Conservation (phyloP, 2,888 invertebrate species). For the Macaria liturata region DNA sequence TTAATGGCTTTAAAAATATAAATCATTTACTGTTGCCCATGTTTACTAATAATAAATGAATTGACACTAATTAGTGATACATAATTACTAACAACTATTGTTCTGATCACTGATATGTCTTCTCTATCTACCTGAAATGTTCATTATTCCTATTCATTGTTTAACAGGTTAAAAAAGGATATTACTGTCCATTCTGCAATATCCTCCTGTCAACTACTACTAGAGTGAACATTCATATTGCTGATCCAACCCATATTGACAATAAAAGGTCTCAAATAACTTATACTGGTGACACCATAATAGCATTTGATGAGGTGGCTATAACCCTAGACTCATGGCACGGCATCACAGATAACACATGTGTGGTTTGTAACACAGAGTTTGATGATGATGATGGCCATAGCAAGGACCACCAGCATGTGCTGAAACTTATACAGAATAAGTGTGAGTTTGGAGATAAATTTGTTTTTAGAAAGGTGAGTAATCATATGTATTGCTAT, state of each 20-base stretch:
- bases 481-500: slow-evolving; percentile 4
- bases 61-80: no score
- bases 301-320: slow-evolving; percentile 23
- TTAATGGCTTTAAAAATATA: no score
- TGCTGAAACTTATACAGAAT: slow-evolving; percentile 51
- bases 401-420: slow-evolving; percentile 40
- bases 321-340: slow-evolving; percentile 53
- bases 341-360: slow-evolving; percentile 50
- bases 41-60: no score
- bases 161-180: slow-evolving; percentile 46
- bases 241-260: slow-evolving; percentile 16
- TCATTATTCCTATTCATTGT: no score
- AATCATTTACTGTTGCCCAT: no score
- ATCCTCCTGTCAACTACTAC: slow-evolving; percentile 27
- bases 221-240: slow-evolving; percentile 29
- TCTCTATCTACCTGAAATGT: no score
- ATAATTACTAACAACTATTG: no score
- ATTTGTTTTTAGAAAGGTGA: slow-evolving; percentile 53
- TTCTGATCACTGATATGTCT: no score
- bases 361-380: slow-evolving; percentile 53
- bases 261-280: slow-evolving; percentile 20
- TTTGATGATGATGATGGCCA: slow-evolving; percentile 46
- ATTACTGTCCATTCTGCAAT: slow-evolving; percentile 32
- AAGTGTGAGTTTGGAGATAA: slow-evolving; percentile 42
- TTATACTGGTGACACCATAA: slow-evolving; percentile 11